These are phyloP conservation scores for Ectemnius continuus DNA, from an alignment of 2,888 invertebrate species.

Conservation along the genomic window DNA sequence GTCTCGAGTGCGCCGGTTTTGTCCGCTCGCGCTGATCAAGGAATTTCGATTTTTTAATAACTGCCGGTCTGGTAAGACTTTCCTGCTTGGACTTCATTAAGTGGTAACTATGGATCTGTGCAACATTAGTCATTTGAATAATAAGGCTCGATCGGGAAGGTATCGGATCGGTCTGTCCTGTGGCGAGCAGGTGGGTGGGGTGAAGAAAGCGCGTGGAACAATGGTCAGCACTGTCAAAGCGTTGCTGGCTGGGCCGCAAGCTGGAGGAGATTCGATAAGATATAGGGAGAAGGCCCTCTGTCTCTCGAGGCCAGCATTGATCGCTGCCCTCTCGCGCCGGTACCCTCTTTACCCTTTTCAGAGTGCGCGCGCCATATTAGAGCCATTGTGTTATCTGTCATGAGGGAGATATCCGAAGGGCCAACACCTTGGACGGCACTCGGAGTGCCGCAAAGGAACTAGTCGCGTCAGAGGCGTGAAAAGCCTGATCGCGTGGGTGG, in stretches of 20 bases:
- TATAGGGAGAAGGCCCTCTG: slow-evolving; percentile 54
- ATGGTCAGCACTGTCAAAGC: slow-evolving; percentile 70
- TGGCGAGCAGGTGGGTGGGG: slow-evolving; percentile 26
- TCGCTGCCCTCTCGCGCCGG: slow-evolving; percentile 64
- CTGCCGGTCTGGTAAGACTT: background rate
- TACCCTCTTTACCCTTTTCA: slow-evolving; percentile 69
- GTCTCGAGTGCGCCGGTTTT: slow-evolving; percentile 34
- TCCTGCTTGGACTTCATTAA: background rate
- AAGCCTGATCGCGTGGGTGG: slow-evolving; percentile 72
- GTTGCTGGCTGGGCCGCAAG: slow-evolving; percentile 59
- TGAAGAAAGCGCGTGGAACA: slow-evolving; percentile 58
- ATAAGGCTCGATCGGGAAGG: slow-evolving; percentile 20
- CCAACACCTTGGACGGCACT: slow-evolving; percentile 61
- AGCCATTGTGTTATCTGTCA: slow-evolving; percentile 76
- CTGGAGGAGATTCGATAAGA: slow-evolving; percentile 73
- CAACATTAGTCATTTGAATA: slow-evolving; percentile 2
- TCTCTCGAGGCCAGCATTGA: slow-evolving; percentile 63
- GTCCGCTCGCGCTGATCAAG: background rate
- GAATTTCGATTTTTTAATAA: background rate
- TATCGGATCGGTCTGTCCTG: no score
- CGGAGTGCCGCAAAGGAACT: slow-evolving; percentile 63
- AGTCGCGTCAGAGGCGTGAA: slow-evolving; percentile 72
- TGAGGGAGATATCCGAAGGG: slow-evolving; percentile 70
- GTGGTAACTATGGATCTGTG: background rate
- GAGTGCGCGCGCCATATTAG: slow-evolving; percentile 70